Conservation (phyloP, 2,797 vertebrate genomes). For the Chiroxiphia lanceolata region DNA sequence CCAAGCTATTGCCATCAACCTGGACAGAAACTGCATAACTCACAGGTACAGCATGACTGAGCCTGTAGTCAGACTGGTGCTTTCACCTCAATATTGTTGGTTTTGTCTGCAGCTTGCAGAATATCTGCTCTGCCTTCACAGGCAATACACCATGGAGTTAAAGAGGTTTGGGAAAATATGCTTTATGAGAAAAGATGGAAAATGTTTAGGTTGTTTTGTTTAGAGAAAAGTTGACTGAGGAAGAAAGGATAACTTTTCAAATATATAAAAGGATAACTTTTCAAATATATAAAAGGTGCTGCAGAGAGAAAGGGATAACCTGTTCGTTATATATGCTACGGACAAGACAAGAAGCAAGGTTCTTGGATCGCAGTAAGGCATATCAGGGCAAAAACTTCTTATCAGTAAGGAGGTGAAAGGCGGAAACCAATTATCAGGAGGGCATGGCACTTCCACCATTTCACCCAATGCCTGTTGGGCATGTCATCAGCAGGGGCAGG, state of each 20-base stretch:
- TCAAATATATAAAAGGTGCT: neutral
- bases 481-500: neutral
- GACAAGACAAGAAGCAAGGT: neutral
- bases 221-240: neutral
- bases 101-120: neutral
- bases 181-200: neutral
- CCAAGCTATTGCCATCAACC: neutral
- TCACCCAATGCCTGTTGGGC: neutral
- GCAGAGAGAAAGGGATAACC: neutral
- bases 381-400: neutral
- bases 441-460: neutral
- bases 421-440: neutral
- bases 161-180: neutral
- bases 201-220: neutral
- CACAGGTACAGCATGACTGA: neutral
- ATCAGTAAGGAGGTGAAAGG: neutral
- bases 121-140: neutral
- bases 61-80: neutral
- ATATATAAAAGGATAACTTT: neutral
- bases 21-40: neutral
- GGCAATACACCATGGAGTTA: neutral
- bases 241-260: neutral
- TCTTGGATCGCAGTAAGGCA: neutral
- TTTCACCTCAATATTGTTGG: neutral
- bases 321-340: neutral